Percentiles rank a stretch among this genome's conserved stretches.
Evolutionary conservation across 2,113 vertebrate genomes (phyloP).

Genomic region (Apodemus speciosus): DNA sequence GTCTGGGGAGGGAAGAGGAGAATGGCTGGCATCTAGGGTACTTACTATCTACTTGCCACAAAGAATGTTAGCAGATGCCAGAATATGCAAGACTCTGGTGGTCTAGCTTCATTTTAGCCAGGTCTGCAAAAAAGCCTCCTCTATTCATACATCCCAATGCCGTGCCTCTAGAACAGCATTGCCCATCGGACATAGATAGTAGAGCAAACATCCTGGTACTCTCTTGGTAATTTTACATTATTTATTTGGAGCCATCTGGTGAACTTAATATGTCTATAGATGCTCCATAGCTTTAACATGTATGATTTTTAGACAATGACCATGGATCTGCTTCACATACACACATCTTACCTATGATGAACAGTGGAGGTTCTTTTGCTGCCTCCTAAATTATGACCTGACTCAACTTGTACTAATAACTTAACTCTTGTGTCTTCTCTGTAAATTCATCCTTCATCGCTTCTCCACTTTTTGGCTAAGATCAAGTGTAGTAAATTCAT

Average conservation of each 20-base stretch:
- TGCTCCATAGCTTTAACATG: neutral
- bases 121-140: too few species aligned
- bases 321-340: neutral
- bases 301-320: neutral
- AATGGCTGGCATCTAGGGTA: neutral
- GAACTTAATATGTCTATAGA: neutral
- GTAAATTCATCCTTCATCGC: constrained; percentile 11
- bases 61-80: neutral
- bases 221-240: neutral
- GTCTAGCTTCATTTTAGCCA: neutral
- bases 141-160: too few species aligned
- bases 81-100: neutral
- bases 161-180: fast-evolving
- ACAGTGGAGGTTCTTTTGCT: fast-evolving
- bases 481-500: neutral
- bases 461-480: too few species aligned
- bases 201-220: fast-evolving
- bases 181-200: neutral
- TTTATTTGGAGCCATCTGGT: neutral
- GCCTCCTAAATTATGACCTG: neutral
- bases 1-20: fast-evolving
- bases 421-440: neutral
- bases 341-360: fast-evolving
- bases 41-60: neutral
- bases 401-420: neutral